Base-by-base conservation (phyloP, 1,140 invertebrate genomes). In the Procambarus clarkii region DNA sequence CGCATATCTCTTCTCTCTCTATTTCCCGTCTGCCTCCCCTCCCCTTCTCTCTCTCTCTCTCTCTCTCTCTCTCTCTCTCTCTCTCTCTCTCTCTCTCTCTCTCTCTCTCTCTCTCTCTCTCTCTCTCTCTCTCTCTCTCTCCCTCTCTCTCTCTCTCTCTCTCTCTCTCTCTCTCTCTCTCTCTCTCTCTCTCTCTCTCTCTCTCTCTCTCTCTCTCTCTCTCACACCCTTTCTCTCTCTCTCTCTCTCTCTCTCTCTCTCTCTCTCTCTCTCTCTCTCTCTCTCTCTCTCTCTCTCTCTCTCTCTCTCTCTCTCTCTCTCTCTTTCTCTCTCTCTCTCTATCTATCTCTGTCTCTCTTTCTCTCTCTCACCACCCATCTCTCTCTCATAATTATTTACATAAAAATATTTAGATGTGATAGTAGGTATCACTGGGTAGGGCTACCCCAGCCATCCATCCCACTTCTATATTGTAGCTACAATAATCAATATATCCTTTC, bases 161-260 rank as follows among this genome's bases (percentile, higher is more conserved):
- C 0, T 58, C 80, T 60, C 46, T 21, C 46, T 50, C 79, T 50
- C 46, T 48, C 21, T 21, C 79, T 81, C 24, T 21, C 24, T n/a
- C 50, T 81, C 45, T 24, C 46, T 9, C 24, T 81, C 79, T 2
- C 24, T 81, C 79, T 8, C 24, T n/a, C 21, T 8, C 79, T n/a
- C 79, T 50, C n/a, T 50, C 46, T n/a, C 9, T 81, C 79, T n/a
- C 21, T n/a, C 79, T 81, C 79, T 5, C 5, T 21, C 50, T 81
- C 79, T n/a, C 21, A 11, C 79, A 45, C 78, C 45, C 78, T 44
- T 34, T 79, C 8, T 44, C 78, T 13, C 78, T 79, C 78, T 79
- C 34, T 79, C 78, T 44, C 78, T 79, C 78, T 44, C 78, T 79
- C 78, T 44, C 34, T 44, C 78, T 44, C 34, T 79, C 78, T 13